phyloP scores from a whole-genome alignment of 1,140 invertebrate genomes.

The Arion vulgaris region DNA sequence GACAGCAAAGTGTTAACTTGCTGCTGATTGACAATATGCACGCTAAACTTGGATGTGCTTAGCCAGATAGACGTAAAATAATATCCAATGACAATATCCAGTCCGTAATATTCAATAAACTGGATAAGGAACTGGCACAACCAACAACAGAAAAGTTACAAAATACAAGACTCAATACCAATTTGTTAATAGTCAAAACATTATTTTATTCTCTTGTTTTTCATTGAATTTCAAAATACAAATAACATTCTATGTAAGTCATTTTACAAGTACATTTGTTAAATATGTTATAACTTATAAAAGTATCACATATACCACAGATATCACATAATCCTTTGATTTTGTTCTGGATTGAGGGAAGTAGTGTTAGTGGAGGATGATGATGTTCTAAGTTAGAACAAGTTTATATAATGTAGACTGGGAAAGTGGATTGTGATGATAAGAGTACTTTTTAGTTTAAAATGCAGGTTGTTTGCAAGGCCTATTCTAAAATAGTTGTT shows the following conservation, averaged over 20 bases:
- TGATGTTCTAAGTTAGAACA: not conserved
- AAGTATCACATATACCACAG: slow-evolving; percentile 16
- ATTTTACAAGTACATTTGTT: not conserved
- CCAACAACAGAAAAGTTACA: too few species aligned
- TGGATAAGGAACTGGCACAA: too few species aligned
- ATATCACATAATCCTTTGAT: slow-evolving; percentile 6
- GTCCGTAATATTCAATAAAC: too few species aligned
- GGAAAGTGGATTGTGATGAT: not conserved
- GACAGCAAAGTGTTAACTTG: too few species aligned
- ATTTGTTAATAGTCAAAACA: slow-evolving; percentile 13
- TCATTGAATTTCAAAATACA: slow-evolving; percentile 20
- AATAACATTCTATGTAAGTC: slow-evolving; percentile 19
- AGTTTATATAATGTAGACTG: not conserved
- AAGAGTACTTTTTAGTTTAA: not conserved
- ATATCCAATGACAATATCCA: too few species aligned
- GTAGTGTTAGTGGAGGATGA: not conserved
- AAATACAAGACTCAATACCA: too few species aligned
- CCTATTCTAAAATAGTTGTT: too few species aligned
- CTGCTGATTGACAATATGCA: too few species aligned
- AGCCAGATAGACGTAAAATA: too few species aligned
- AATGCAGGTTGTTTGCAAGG: not conserved
- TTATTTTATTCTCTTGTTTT: slow-evolving; percentile 10
- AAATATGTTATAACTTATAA: not conserved
- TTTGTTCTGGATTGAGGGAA: not conserved
- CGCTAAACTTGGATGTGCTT: too few species aligned